Percentiles rank a stretch among this genome's conserved stretches.
Evolutionary conservation across 2,113 vertebrate species (phyloP).

Genomic region (Puntigrus tetrazona): DNA sequence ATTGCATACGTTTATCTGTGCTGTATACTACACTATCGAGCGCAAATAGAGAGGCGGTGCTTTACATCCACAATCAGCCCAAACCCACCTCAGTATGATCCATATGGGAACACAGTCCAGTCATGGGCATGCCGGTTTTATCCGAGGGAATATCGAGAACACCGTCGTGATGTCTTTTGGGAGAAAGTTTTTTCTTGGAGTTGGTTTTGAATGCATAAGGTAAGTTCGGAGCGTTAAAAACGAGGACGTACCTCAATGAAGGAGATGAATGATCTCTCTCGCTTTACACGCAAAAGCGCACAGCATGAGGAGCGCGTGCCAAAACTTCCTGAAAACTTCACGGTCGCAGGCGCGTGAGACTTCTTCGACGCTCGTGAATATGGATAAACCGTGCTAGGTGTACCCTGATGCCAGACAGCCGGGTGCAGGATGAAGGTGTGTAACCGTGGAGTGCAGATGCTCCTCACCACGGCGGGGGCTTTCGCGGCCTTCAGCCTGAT

Average conservation of each 20-base stretch:
- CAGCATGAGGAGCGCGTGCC: not conserved
- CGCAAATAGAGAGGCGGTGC: constrained; percentile 22
- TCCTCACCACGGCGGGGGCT: constrained; percentile 93
- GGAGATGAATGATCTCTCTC: not conserved
- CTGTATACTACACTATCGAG: constrained; percentile 1
- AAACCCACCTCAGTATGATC: not conserved
- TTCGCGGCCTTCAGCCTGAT: constrained; percentile 97
- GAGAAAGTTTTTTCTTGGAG: not conserved
- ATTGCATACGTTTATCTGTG: not conserved
- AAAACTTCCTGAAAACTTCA: not conserved
- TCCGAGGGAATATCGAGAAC: not conserved
- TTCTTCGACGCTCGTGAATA: not conserved
- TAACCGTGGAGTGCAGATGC: constrained; percentile 91
- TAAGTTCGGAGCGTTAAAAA: constrained; percentile 9
- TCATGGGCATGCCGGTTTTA: not conserved
- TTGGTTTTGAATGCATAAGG: not conserved
- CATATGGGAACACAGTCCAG: not conserved
- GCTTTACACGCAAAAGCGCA: not conserved
- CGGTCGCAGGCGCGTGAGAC: not conserved
- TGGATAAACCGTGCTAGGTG: not conserved
- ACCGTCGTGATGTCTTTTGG: not conserved
- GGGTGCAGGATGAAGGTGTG: constrained; percentile 88
- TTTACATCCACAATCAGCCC: not conserved
- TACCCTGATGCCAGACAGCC: constrained; percentile 15
- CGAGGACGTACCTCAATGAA: not conserved